Percentiles rank a stretch among this genome's conserved stretches.
Conservation (phyloP, 1,140 invertebrate genomes). For the Prorops nasuta region DNA sequence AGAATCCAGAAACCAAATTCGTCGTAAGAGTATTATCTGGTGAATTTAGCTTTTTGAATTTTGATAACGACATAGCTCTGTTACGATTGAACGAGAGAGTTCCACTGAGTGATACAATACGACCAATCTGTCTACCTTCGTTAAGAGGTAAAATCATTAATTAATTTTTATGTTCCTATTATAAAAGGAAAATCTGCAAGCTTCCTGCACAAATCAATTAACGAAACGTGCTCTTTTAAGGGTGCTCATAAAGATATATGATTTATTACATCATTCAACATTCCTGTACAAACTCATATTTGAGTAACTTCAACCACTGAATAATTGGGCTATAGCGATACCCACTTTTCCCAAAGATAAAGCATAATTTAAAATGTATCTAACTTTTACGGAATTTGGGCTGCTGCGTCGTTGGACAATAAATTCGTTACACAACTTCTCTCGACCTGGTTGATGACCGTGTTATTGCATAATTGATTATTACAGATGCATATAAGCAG, state of each 20-base stretch:
- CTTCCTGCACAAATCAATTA: too few species aligned
- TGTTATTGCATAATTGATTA: constrained; percentile 18
- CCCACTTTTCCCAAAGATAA: neutral
- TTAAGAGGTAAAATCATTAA: constrained; percentile 59
- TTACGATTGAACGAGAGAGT: constrained; percentile 75
- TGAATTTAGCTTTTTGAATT: constrained; percentile 78
- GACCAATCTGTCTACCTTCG: constrained; percentile 77
- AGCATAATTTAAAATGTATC: neutral
- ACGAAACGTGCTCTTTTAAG: too few species aligned
- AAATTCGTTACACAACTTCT: constrained; percentile 13
- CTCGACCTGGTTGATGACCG: constrained; percentile 12
- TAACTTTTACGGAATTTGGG: constrained; percentile 2
- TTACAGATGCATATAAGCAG: constrained; percentile 7
- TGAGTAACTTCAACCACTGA: too few species aligned
- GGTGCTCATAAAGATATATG: too few species aligned
- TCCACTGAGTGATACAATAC: constrained; percentile 69
- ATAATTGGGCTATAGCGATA: neutral
- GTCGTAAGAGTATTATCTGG: constrained; percentile 71
- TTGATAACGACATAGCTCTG: constrained; percentile 83
- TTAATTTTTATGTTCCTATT: neutral
- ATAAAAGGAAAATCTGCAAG: too few species aligned
- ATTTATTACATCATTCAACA: too few species aligned
- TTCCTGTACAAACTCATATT: too few species aligned
- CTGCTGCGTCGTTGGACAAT: neutral
- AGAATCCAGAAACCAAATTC: constrained; percentile 68